A percentile compares a stretch with the other conserved stretches of the same genome.
phyloP scores from a whole-genome alignment of 2,797 vertebrate species.

The Enteromius afrohamiltoni region DNA sequence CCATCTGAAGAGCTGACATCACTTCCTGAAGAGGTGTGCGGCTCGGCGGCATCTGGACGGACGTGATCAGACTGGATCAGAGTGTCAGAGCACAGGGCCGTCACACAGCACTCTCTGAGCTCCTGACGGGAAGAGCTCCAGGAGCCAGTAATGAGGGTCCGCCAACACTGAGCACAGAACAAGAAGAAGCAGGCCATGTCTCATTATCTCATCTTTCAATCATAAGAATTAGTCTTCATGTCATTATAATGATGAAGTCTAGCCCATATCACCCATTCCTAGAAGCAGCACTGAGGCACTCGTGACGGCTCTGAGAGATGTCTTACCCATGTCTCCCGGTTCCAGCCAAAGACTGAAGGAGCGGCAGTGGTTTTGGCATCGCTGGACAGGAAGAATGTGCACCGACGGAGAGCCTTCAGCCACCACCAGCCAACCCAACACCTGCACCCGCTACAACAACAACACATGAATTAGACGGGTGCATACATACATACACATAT shows the following conservation, averaged over 20 bases:
- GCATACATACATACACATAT: neutral
- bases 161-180: slow-evolving; percentile 72
- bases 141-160: slow-evolving; percentile 79
- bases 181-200: too few species aligned
- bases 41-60: neutral
- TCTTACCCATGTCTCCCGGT: slow-evolving; percentile 88
- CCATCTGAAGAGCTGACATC: neutral
- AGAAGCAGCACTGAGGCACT: neutral
- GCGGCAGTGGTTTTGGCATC: slow-evolving; percentile 87
- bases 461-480: neutral
- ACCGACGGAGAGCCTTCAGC: slow-evolving; percentile 86
- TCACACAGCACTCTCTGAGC: slow-evolving; percentile 80
- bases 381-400: slow-evolving; percentile 80
- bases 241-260: too few species aligned
- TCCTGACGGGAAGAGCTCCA: slow-evolving; percentile 77
- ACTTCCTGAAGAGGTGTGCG: neutral
- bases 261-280: too few species aligned
- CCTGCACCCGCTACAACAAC: slow-evolving; percentile 77
- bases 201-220: too few species aligned
- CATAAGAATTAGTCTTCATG: too few species aligned
- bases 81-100: slow-evolving; percentile 70
- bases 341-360: slow-evolving; percentile 83
- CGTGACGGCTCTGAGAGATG: neutral
- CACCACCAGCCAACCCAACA: slow-evolving; percentile 83
- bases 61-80: too few species aligned